Evolutionary conservation across 2,888 invertebrate genomes (phyloP).

Genomic region (Ophioninae sp.): DNA sequence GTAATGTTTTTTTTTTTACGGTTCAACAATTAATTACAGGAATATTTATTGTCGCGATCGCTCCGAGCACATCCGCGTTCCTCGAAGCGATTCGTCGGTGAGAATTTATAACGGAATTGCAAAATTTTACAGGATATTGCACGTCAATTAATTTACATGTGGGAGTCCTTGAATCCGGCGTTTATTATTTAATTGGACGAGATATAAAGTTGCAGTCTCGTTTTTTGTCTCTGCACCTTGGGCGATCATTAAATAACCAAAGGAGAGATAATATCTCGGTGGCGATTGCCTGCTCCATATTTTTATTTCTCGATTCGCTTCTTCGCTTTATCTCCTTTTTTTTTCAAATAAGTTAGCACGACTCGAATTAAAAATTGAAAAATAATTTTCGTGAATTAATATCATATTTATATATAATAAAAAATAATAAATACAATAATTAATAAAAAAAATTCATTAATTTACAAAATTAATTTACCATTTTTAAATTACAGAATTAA

Average conservation of each 20-base stretch:
- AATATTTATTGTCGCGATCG: background rate
- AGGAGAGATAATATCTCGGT: constrained; percentile 36
- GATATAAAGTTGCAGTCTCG: constrained; percentile 50
- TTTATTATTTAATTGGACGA: constrained; percentile 53
- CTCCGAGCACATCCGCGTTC: constrained; percentile 37
- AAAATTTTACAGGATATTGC: background rate
- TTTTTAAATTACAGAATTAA: too few relatives aligned
- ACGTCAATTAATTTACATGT: background rate
- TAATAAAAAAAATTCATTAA: too few relatives aligned
- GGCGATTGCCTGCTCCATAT: constrained; percentile 9
- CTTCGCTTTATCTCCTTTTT: background rate
- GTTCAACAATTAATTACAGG: background rate
- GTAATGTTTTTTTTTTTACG: background rate
- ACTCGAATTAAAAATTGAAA: too few relatives aligned
- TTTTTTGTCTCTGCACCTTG: constrained; percentile 52
- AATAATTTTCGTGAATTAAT: too few relatives aligned
- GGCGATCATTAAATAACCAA: constrained; percentile 45
- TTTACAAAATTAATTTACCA: too few relatives aligned
- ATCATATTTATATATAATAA: too few relatives aligned
- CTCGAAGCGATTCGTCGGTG: constrained; percentile 14
- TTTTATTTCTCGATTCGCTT: background rate
- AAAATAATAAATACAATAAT: too few relatives aligned
- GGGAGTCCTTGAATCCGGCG: constrained; percentile 31
- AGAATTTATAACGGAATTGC: constrained; percentile 7
- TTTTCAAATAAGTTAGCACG: background rate